Base-by-base conservation (phyloP, 1,140 invertebrate genomes). In the Bombus pyrosoma region DNA sequence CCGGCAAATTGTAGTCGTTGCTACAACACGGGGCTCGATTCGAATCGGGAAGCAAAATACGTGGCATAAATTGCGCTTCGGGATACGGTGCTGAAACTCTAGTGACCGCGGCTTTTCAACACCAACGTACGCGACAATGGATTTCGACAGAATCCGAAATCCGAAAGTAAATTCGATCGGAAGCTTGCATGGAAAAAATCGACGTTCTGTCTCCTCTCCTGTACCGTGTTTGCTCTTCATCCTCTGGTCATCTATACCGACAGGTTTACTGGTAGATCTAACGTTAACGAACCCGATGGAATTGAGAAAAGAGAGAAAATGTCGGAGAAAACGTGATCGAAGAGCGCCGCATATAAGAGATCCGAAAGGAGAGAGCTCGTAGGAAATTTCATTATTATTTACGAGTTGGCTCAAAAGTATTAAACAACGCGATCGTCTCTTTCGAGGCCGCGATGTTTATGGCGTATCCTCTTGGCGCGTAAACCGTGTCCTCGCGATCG, bases 301-400 rank as follows among this genome's bases (percentile, higher is more conserved):
- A 57, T 34, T 10, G n/a, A 41, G 43, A 15, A 47, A 47, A 47
- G 15, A 47, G 5, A 15, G 43, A 18, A 47, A 47, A 47, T 47
- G 15, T 47, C 22, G 3, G n/a, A 15, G 3, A 22, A n/a, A 32
- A 4, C 5, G 8, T 41, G 10, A 22, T 34, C 5, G 73, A 75
- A 53, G 71, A 10, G 43, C 32, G 3, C 6, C 22, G 32, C 32
- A 71, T 57, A 73, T 32, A 59, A 47, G 18, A 71, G 28, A 37
- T 72, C 32, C 34, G 47, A 62, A 72, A 9, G 79, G 37, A 41
- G n/a, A 28, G 39, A 8, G 66, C 3, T 5, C 22, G 12, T 5
- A 22, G 69, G n/a, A 32, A 53, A 81, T 62, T 81, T 64, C n/a
- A 39, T 81, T 73, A 74, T 81, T 64, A 81, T 74, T 81, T 81